These are phyloP conservation scores for Callochromis pleurospilus DNA, from an alignment of 2,113 vertebrate genomes.

Conservation along the genomic window DNA sequence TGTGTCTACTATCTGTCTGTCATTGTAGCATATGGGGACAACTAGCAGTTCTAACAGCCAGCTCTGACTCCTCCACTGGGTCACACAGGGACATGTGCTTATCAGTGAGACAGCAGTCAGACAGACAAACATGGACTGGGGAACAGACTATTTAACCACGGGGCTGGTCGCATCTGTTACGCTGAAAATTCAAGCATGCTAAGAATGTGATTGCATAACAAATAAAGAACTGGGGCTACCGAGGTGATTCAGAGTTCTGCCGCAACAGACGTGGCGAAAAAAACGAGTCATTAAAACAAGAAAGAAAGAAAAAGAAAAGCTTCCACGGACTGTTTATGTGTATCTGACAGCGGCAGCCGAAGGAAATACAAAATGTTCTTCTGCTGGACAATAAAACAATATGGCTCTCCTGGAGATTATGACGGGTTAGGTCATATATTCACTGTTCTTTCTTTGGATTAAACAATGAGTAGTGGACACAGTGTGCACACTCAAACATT, in stretches of 20 bases:
- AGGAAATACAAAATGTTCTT: neutral
- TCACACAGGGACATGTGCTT: constrained; percentile 42
- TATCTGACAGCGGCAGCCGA: neutral
- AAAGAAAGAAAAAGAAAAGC: neutral
- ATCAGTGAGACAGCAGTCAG: constrained; percentile 44
- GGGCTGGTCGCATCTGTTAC: constrained; percentile 35
- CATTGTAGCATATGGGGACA: neutral
- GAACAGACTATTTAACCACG: constrained; percentile 38
- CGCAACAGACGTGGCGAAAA: neutral
- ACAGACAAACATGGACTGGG: constrained; percentile 40
- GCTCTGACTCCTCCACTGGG: constrained; percentile 1
- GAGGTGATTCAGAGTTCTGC: constrained; percentile 11
- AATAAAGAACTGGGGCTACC: neutral
- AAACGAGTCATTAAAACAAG: neutral
- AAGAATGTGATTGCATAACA: constrained; percentile 44
- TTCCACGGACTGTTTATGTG: neutral
- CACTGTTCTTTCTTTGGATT: neutral
- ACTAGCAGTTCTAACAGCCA: neutral
- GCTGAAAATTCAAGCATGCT: constrained; percentile 28
- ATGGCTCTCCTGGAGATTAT: neutral
- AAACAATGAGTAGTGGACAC: neutral
- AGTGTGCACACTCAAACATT: neutral
- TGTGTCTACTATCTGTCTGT: neutral
- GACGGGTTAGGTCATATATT: neutral
- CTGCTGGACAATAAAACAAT: neutral